Evolutionary conservation across 2,113 vertebrate genomes (phyloP).

Genomic region (Carassius gibelio): DNA sequence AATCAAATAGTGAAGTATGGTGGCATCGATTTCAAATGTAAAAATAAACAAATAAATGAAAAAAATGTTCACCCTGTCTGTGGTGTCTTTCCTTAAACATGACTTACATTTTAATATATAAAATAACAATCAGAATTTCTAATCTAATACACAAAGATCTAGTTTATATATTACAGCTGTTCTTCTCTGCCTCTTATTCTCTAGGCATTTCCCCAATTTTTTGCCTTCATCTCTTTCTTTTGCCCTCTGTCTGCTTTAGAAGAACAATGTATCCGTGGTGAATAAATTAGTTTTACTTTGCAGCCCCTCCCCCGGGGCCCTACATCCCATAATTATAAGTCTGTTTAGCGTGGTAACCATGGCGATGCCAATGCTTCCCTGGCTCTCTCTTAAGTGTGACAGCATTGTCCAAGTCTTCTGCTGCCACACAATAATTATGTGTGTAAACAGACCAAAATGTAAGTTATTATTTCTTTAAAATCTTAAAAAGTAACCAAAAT

Average conservation of each 20-base stretch:
- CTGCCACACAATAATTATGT: neutral
- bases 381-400: neutral
- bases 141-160: neutral
- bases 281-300: slow-evolving; percentile 25
- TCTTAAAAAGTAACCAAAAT: neutral
- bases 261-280: slow-evolving; percentile 26
- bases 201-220: slow-evolving; percentile 5
- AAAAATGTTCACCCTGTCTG: neutral
- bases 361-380: neutral
- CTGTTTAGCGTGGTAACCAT: slow-evolving; percentile 11
- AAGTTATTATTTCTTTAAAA: neutral
- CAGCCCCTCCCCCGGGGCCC: neutral
- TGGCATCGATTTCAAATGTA: neutral
- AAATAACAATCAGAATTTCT: neutral
- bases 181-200: slow-evolving; percentile 15
- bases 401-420: neutral
- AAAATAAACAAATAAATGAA: no score
- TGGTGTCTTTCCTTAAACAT: neutral
- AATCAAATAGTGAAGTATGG: no score
- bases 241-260: slow-evolving; percentile 18
- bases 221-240: slow-evolving; percentile 19
- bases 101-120: neutral
- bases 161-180: neutral
- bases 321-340: slow-evolving; percentile 28
- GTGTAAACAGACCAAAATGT: neutral